Evolutionary conservation across 2,888 invertebrate species (phyloP), one percentile per base, ranked within the genome.

Genomic region (Nomada fucata): DNA sequence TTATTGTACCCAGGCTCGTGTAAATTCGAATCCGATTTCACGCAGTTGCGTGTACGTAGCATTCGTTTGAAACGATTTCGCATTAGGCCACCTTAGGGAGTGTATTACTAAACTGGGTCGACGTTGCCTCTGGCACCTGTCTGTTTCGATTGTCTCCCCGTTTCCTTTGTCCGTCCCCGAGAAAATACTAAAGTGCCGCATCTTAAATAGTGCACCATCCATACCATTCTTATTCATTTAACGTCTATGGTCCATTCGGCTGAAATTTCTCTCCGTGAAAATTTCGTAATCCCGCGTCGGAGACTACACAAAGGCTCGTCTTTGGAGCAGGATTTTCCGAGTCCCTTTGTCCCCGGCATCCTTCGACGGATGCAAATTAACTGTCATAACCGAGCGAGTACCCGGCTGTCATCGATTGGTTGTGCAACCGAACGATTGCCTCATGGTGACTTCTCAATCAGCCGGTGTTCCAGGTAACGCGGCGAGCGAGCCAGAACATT

Each of bases 321-420:
- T 42, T 1, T 7, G 26, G 36, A 50, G 26, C 53, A 20, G 9
- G 29, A 69, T 64, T 52, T 52, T 20, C 42, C 55, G 18, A 52
- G 3, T 26, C 53, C 29, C 50, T 29, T 74, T 55, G 60, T 64
- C 55, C 42, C 63, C 11, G 18, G 29, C 29, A 59, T 75, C 67
- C 72, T 74, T 69, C 72, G 76, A 29, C 69, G 73, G 76, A 86
- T 86, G 86, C 86, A 86, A 85, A 86, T 83, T 72, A 81, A 75
- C 72, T 78, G 76, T 86, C 75, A 75, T 79, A 75, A 75, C 55
- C 80, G 79, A 68, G 76, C 76, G 68, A 79, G 79, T 75, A 70
- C 72, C 70, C 18, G 63, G 50, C 80, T 69, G 71, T 81, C 79
- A 83, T 86, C 83, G 83, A 76, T 76, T 74, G 65, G 69, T 76